These are phyloP conservation scores for Terebella lapidaria DNA, from an alignment of 2,888 invertebrate species.

Conservation along the genomic window DNA sequence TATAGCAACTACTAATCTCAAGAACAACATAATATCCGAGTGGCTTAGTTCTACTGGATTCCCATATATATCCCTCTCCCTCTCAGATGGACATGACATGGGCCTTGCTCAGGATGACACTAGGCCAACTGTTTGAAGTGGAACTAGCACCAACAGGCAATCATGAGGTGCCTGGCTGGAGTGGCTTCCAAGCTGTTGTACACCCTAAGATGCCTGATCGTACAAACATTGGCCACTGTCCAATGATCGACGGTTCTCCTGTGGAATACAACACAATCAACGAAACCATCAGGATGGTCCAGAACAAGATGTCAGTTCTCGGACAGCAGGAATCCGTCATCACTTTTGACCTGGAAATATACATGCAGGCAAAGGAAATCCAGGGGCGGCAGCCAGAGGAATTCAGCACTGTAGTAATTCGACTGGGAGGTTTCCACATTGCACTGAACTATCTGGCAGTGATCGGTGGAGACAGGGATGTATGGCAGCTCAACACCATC, in stretches of 20 bases:
- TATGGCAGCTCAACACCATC: slow-evolving; percentile 1
- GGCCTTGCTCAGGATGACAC: background rate
- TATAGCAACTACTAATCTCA: too few relatives aligned
- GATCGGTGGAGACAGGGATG: background rate
- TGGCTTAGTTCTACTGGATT: background rate
- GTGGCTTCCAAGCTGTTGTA: slow-evolving; percentile 1
- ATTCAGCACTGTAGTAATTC: slow-evolving; percentile 2
- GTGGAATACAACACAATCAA: slow-evolving; percentile 6
- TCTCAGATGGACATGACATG: slow-evolving; percentile 1
- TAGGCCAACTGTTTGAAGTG: background rate
- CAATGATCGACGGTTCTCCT: background rate
- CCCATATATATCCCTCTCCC: too few relatives aligned
- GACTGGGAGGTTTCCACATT: slow-evolving; percentile 11
- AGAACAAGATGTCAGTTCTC: background rate
- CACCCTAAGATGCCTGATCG: background rate
- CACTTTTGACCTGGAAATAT: slow-evolving; percentile 10
- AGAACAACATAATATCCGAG: background rate
- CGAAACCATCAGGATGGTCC: background rate
- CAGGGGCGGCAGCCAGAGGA: slow-evolving; percentile 2
- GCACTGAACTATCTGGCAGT: background rate
- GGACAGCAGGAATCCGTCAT: slow-evolving; percentile 4
- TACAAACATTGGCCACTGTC: background rate
- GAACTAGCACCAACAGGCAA: background rate
- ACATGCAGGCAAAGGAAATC: slow-evolving; percentile 10
- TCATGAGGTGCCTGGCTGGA: slow-evolving; percentile 4